Evolutionary conservation across 2,888 invertebrate species (phyloP), one percentile per base, ranked within the genome.

Genomic region (Gymnocheta viridis): DNA sequence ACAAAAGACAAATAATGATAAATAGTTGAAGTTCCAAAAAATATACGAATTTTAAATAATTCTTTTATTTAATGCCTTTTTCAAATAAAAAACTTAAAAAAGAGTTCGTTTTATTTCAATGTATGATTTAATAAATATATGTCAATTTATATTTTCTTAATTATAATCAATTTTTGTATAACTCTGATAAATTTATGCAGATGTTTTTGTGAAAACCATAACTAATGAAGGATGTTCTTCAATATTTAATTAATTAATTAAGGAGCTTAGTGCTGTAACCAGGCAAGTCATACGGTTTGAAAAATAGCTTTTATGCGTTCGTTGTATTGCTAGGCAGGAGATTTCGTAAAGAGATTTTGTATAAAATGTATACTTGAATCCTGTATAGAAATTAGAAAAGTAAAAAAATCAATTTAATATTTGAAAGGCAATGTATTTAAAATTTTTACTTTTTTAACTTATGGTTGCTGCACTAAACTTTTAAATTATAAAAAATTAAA

Each of bases 1-100:
- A n/a, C 17, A 35, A 66, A 56, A 79, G 79, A 44, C 62, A 60
- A 51, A 32, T 56, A 69, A 70, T 12, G 29, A 79, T 64, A 76
- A 79, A 69, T 83, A 76, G 62, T 79, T 66, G 17, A 44, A 12
- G 38, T 17, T 47, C 35, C 22, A 44, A 14, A 27, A 72, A 74
- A 81, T 76, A 22, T 35, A 72, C 66, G 35, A 44, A 66, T 69
- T 74, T 60, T 2, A 19, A 54, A 4, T 7, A 29, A 69, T 60
- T 51, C 12, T 44, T 70, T 41, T 2, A 24, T n/a, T 38, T 19
- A 41, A 58, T 32, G 2, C 5, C n/a, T 41, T 69, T 77, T 67
- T 49, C 1, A 6, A 14, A 58, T 41, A 6, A 24, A 58, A 12
- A 35, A 17, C 9, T 32, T 32, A 51, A 54, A 27, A 27, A 29